These are phyloP conservation scores for Verasper variegatus DNA, from an alignment of 2,113 vertebrate species.

Conservation along the genomic window DNA sequence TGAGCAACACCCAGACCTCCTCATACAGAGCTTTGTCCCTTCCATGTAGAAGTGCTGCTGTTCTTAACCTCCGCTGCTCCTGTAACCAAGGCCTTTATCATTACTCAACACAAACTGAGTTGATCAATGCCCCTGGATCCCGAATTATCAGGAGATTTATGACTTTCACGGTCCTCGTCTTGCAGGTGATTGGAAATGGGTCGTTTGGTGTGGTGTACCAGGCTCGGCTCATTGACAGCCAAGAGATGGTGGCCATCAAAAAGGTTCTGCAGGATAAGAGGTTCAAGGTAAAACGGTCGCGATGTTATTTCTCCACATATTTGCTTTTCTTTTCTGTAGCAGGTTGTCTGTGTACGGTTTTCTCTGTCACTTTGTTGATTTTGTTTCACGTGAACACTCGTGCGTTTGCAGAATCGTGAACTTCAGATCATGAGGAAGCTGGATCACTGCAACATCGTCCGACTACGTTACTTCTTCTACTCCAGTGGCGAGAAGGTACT, in stretches of 20 bases:
- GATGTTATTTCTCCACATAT: neutral
- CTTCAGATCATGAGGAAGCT: constrained; percentile 94
- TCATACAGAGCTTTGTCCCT: no score
- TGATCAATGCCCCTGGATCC: no score
- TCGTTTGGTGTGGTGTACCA: constrained; percentile 95
- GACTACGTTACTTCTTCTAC: constrained; percentile 94
- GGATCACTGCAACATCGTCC: constrained; percentile 94
- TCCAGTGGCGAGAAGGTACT: constrained; percentile 94
- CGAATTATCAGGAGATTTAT: no score
- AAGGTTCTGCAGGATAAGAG: constrained; percentile 95
- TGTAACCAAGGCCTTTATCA: no score
- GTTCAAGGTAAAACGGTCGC: constrained; percentile 85
- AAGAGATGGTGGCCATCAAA: constrained; percentile 94
- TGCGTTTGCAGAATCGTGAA: constrained; percentile 87
- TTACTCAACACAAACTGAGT: no score
- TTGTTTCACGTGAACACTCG: neutral
- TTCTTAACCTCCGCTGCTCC: no score
- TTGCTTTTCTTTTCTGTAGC: neutral
- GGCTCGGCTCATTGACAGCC: constrained; percentile 90
- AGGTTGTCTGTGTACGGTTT: neutral
- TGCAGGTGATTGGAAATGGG: constrained; percentile 92
- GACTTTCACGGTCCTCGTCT: neutral
- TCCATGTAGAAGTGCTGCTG: neutral
- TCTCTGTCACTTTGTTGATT: neutral
- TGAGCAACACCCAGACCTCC: constrained; percentile 41